Base-by-base conservation (phyloP, 1,140 invertebrate genomes). In the Drosophila truncata region DNA sequence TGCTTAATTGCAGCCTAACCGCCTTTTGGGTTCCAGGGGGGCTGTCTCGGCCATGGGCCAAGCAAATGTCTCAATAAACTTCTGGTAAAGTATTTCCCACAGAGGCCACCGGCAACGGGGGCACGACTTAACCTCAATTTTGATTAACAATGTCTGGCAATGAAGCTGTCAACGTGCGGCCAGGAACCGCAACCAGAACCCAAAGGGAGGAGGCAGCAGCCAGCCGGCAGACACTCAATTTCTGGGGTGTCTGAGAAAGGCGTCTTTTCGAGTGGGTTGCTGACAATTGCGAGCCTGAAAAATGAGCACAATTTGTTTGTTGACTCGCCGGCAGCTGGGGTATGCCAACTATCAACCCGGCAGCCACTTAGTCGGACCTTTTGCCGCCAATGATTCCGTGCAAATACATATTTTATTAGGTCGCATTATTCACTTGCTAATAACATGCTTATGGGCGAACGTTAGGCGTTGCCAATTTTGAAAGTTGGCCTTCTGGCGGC, bases 121-220 rank as follows among this genome's bases (percentile, higher is more conserved):
- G 62, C 80, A 83, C 72, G 69, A 74, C 77, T 88, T 87, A 87
- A 83, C 84, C 84, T 87, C 83, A 88, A 88, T 88, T 88, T 88
- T 88, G 83, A 88, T 87, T 88, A 88, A 88, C 83, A 88, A 87
- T 88, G 84, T 87, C 83, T 83, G 84, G 77, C 80, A 72, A 87
- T 80, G 84, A 82, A 87, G 84, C 83, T 88, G 84, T 88, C 84
- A 88, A 88, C 84, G 77, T 83, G 72, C 71, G 72, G 81, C 50
- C 54, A 77, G 46, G 42, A 29, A 67, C 58, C 61, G 20, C 54
- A 55, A 37, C 52, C 20, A 54, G 52, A 20, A 11, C 33, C 41
- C 49, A 27, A 4, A 31, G 41, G 13, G 18, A 47, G 52, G 25
- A 18, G 25, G 25, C 5, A 18, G 5, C n/a, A 31, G 47, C 16